Base-by-base conservation (phyloP, 2,113 vertebrate species). In the Carassius auratus region DNA sequence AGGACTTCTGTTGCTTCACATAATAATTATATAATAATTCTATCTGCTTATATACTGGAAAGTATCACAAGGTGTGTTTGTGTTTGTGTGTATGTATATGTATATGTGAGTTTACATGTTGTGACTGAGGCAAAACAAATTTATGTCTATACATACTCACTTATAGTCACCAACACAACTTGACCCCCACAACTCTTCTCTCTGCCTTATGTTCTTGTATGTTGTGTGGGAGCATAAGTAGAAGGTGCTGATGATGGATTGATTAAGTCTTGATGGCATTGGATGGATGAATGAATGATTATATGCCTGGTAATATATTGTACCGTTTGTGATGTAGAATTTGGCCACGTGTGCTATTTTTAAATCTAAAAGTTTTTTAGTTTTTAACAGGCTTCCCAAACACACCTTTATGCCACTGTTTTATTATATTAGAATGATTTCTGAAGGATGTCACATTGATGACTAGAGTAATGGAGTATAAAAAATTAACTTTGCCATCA, bases 11-110 rank as follows among this genome's bases (percentile, higher is more conserved):
- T 87, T 88, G 84, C 85, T 87, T 90, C 89, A 91, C 90, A 87
- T 91, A 92, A 88, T 92, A 82, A 87, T 86, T 61, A 78, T 81
- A 64, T 57, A 92, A 88, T 92, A 82, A 87, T 86, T 61, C 80
- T 81, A 64, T 57, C 77, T 84, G 84, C 79, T 86, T 87, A 76
- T 81, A 87, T 87, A 84, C 80, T 33, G 52, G 75, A 71, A 45
- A 77, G 78, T 15, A 13, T 79, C 62, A 26, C 64, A 66, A 62
- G 13, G 73, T 68, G 36, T 84, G 61, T 64, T 33, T 77, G 26
- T 45, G 59, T 66, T 68, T 57, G 45, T 30, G 2, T 30, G 30
- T 30, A 30, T 50, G 36, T 74, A n/a, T n/a, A n/a, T n/a, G n/a
- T n/a, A 59, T 50, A 19, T 74, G 55, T 82, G 50, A 64, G 42